Conservation (phyloP, 2,888 invertebrate genomes). For the Smittia aterrima region DNA sequence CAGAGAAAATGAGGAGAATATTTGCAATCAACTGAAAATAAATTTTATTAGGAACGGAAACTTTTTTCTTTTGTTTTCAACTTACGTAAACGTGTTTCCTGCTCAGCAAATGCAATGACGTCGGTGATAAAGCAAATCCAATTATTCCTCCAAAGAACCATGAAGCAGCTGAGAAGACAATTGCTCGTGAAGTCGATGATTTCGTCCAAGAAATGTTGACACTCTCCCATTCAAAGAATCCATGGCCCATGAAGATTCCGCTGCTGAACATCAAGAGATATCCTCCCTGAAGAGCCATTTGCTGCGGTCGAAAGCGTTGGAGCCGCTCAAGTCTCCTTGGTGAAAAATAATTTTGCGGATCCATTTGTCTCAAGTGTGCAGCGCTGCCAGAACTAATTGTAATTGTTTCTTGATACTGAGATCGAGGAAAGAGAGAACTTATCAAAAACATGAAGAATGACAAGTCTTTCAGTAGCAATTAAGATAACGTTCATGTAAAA, state of each 20-base stretch:
- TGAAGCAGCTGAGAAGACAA: neutral
- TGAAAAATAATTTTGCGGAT: too few species aligned
- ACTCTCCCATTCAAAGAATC: neutral
- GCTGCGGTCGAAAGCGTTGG: neutral
- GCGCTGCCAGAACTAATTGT: too few species aligned
- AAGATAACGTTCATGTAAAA: too few species aligned
- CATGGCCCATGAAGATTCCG: neutral
- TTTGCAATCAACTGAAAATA: neutral
- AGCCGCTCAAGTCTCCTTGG: neutral
- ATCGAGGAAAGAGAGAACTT: too few species aligned
- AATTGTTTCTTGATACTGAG: too few species aligned
- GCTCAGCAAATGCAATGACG: neutral
- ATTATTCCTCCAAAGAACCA: slow-evolving; percentile 4
- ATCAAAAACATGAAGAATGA: too few species aligned
- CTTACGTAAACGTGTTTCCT: slow-evolving; percentile 2
- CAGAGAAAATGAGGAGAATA: neutral
- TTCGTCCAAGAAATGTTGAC: neutral
- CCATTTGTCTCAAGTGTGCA: too few species aligned
- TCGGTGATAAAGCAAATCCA: neutral
- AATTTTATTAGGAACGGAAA: neutral
- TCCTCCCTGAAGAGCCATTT: neutral
- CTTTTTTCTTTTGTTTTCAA: neutral
- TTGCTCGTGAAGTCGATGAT: neutral
- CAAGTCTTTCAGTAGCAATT: too few species aligned
- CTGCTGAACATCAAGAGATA: neutral